Base-by-base conservation (phyloP, 37 sponge, comb jelly and placozoan genomes). In the Hexactinellida sp. region DNA sequence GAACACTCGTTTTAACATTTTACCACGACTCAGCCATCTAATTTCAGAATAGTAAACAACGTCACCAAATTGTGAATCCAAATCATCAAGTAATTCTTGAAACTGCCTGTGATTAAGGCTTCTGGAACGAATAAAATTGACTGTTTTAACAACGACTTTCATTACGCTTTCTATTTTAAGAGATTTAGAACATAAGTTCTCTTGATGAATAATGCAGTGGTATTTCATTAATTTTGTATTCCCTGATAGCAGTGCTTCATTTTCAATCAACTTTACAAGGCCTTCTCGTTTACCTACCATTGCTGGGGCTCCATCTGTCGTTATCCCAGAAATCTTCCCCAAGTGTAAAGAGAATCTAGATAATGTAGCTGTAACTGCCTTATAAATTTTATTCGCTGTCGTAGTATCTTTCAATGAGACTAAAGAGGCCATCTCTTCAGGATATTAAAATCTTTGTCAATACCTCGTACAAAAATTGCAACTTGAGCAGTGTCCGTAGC, bases 51-150 rank as follows among this genome's bases (percentile, higher is more conserved):
- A 63, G 76, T 63, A 63, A n/a, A 63, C 5, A 25, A 63, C 3
- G 76, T 63, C 76, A n/a, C 76, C 76, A 28, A 25, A 63, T 63
- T 63, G 19, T 63, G 76, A 63, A 63, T 63, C 30, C 76, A 63
- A 25, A 25, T 63, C 76, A 25, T 63, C 13, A n/a, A 63, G 28
- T 28, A 63, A 63, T 25, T 63, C 76, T n/a, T 63, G 76, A n/a
- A 63, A 63, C 76, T 63, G 76, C 3, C 76, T 10, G 13, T 63
- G 76, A 63, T 63, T 63, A 63, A 63, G 76, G 13, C 76, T 23
- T 28, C 76, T 10, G 30, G 28, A 25, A 7, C 76, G 21, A 25
- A 63, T n/a, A 23, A 63, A 63, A 23, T 63, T 63, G 5, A 63
- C 76, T 25, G 76, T 25, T n/a, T 63, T 63, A 1, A 63, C 34